Evolutionary conservation across 2,113 vertebrate species (phyloP), one percentile per base, ranked within the genome.

Genomic region (Pygoscelis adeliae): DNA sequence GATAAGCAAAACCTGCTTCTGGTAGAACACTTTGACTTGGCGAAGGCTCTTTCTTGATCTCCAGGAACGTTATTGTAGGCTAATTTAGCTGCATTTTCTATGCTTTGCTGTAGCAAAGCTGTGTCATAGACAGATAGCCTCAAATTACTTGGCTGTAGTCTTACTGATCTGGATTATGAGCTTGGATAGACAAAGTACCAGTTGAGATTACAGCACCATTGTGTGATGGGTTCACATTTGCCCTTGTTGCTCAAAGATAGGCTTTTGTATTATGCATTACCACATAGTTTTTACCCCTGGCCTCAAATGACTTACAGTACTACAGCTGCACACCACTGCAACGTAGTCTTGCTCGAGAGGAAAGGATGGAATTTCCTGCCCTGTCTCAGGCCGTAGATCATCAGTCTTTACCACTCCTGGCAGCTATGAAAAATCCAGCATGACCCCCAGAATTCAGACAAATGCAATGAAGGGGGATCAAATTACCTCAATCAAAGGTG

Each of bases 361-460:
- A 91, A 89, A 82, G 84, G 84, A 88, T 93, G 91, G 91, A 96
- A 97, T 96, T 95, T 94, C 89, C 79, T 95, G 84, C 71, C 50
- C 55, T 4, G 1, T 59, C 67, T 93, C 87, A 94, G 82, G 50
- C 55, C 2, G 0, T 65, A 86, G 78, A 83, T 86, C 91, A 83
- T 91, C 62, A 83, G 50, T 47, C 74, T 95, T 95, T 87, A 87
- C 58, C n/a, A 80, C 70, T 95, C 73, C 71, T 86, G 89, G 58
- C 78, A 97, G 87, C 89, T 72, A 10, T 50, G 36, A 87, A 80
- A 78, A 83, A 71, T 87, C 19, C 59, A 78, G 82, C 58, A 53
- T 16, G 66, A 96, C 84, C 74, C 59, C 83, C 3, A 44, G 84
- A 96, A 93, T 94, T 88, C 20, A 32, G 66, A 85, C 87, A 95